Conservation (phyloP, 1,140 invertebrate genomes). For the Aphaenogaster ashmeadi region DNA sequence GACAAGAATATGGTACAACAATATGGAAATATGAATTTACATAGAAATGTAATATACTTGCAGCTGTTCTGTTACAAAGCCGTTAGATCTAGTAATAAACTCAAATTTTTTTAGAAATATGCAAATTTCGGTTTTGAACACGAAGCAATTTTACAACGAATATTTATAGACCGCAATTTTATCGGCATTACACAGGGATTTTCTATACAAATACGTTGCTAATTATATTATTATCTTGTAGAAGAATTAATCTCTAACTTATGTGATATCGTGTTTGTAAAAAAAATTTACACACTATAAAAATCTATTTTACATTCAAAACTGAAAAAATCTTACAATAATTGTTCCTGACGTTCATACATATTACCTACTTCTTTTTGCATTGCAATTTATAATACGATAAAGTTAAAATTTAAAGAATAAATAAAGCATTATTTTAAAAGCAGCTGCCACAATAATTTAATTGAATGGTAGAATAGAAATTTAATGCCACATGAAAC, state of each 20-base stretch:
- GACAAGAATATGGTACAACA: background rate
- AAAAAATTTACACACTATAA: background rate
- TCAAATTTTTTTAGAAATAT: constrained; percentile 28
- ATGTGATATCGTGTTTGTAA: background rate
- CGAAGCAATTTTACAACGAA: background rate
- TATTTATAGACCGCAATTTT: constrained; percentile 19
- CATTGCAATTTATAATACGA: background rate
- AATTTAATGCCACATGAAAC: background rate
- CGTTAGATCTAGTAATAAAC: background rate
- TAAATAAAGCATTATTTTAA: background rate
- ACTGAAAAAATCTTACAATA: background rate
- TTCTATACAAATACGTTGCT: background rate
- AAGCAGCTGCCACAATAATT: background rate
- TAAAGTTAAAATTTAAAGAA: background rate
- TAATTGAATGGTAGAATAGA: constrained; percentile 5
- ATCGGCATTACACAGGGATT: background rate
- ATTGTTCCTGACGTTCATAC: background rate
- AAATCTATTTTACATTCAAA: background rate
- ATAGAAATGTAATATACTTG: constrained; percentile 32
- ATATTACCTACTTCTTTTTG: background rate
- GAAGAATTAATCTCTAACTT: background rate
- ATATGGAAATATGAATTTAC: constrained; percentile 15
- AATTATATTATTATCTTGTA: background rate
- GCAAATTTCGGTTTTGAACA: constrained; percentile 8
- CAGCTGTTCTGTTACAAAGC: background rate